Percentiles rank a stretch among this genome's conserved stretches.
These are phyloP conservation scores for Nibea coibor DNA, from an alignment of 2,113 vertebrate species.

Conservation along the genomic window DNA sequence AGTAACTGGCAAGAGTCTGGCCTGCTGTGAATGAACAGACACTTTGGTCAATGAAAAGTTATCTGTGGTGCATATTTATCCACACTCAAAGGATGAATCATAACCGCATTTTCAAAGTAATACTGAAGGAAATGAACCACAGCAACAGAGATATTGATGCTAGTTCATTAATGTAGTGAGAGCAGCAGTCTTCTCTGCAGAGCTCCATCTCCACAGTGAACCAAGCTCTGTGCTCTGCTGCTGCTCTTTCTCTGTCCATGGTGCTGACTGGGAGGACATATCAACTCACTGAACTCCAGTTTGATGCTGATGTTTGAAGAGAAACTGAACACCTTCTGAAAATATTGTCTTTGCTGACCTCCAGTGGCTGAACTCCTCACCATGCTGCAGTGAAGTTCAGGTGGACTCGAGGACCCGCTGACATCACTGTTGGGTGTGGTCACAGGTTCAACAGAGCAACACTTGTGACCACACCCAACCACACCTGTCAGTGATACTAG, in stretches of 20 bases:
- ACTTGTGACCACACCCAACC: too few relatives aligned
- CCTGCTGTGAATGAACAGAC: neutral
- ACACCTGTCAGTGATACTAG: too few relatives aligned
- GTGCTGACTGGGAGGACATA: constrained; percentile 14
- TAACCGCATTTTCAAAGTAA: neutral
- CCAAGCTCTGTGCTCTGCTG: neutral
- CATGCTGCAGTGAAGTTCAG: neutral
- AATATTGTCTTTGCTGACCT: constrained; percentile 4
- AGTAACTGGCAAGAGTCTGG: neutral
- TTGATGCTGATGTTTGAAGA: neutral
- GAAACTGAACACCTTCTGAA: neutral
- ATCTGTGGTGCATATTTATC: neutral
- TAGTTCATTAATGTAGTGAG: neutral
- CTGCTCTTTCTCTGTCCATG: constrained; percentile 39
- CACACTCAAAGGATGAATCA: neutral
- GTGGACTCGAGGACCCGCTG: neutral
- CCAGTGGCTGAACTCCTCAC: neutral
- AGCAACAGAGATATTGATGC: neutral
- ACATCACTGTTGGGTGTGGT: too few relatives aligned
- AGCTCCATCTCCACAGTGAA: neutral
- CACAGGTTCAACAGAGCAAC: too few relatives aligned
- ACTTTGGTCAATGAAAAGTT: neutral
- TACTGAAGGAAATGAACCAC: neutral
- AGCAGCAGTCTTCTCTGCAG: neutral
- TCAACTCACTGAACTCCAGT: neutral